Evolutionary conservation across 2,113 vertebrate species (phyloP).

Genomic region (Riparia riparia): DNA sequence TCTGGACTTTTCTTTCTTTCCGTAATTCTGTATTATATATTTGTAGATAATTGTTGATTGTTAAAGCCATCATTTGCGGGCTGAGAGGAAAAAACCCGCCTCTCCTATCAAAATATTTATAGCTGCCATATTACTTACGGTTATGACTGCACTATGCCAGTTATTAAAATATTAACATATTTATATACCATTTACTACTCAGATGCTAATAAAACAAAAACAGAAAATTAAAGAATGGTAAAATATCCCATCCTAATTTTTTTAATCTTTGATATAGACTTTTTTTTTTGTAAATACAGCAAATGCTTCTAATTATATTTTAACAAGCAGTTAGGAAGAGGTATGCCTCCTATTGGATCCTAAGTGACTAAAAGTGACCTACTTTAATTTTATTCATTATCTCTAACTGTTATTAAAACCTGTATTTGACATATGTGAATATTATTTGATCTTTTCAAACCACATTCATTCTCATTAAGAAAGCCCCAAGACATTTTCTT

Average conservation of each 20-base stretch:
- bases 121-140: not conserved
- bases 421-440: constrained; percentile 82
- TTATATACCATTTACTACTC: constrained; percentile 48
- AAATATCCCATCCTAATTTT: constrained; percentile 46
- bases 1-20: not conserved
- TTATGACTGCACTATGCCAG: not conserved
- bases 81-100: not conserved
- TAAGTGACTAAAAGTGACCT: constrained; percentile 81
- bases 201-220: constrained; percentile 57
- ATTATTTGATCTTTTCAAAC: constrained; percentile 86
- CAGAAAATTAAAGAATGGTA: constrained; percentile 60
- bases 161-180: constrained; percentile 54
- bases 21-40: not conserved
- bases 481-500: constrained; percentile 84
- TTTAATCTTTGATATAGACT: constrained; percentile 50
- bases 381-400: constrained; percentile 86
- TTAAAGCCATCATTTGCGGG: not conserved
- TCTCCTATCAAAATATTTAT: not conserved
- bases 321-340: constrained; percentile 74
- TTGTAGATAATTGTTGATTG: not conserved
- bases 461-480: constrained; percentile 84
- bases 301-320: constrained; percentile 76
- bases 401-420: constrained; percentile 80
- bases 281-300: constrained; percentile 68
- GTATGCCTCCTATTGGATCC: constrained; percentile 71